phyloP scores from a whole-genome alignment of 1,140 invertebrate species.

The Drosophila arawakana region DNA sequence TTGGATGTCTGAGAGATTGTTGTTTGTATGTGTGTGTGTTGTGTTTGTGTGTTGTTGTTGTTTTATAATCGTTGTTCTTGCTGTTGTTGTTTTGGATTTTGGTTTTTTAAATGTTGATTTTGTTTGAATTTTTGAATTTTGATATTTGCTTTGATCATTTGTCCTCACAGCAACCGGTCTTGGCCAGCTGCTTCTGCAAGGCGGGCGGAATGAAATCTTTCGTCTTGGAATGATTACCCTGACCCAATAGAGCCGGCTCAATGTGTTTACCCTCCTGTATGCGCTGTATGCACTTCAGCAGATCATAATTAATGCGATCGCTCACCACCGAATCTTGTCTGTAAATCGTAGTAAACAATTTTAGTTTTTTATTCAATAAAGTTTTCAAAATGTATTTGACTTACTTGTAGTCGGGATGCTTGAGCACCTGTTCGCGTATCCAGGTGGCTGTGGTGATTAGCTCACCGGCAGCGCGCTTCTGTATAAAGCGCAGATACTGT shows the following conservation, averaged over 20 bases:
- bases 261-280: slow-evolving; percentile 90
- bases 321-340: slow-evolving; percentile 93
- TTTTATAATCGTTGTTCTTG: neutral
- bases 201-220: slow-evolving; percentile 90
- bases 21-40: slow-evolving; percentile 11
- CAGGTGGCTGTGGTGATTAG: slow-evolving; percentile 95
- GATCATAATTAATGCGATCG: slow-evolving; percentile 96
- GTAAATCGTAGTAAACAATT: slow-evolving; percentile 16
- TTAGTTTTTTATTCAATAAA: neutral
- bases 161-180: slow-evolving; percentile 77
- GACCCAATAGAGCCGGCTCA: slow-evolving; percentile 91
- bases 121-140: neutral
- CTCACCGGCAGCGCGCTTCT: slow-evolving; percentile 94
- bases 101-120: neutral
- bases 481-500: slow-evolving; percentile 98
- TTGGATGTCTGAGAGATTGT: slow-evolving; percentile 11
- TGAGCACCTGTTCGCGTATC: slow-evolving; percentile 95
- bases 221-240: slow-evolving; percentile 90
- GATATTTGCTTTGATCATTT: slow-evolving; percentile 65
- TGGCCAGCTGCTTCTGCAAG: slow-evolving; percentile 79
- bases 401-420: slow-evolving; percentile 95
- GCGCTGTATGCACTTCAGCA: slow-evolving; percentile 90
- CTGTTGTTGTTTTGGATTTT: slow-evolving; percentile 10
- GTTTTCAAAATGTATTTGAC: slow-evolving; percentile 9
- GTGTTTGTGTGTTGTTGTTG: neutral